Evolutionary conservation across 2,888 invertebrate species (phyloP), one percentile per base, ranked within the genome.

Genomic region (Drosophila fungiperda): DNA sequence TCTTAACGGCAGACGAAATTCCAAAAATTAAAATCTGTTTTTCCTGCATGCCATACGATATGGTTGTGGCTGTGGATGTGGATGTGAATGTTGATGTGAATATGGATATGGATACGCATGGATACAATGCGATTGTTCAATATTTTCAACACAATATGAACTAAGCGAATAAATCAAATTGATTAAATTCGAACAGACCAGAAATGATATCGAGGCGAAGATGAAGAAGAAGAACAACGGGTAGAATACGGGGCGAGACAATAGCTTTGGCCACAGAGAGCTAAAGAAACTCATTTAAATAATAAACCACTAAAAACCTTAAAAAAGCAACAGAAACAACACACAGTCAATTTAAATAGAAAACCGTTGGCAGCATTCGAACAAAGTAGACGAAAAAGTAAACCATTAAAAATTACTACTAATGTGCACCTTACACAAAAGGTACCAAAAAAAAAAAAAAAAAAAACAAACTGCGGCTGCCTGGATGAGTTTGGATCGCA

Each of bases 391-490:
- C 85, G 76, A 80, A 87, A 90, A 89, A 91, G 91, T 87, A 90
- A 90, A 80, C 89, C 92, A 92, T 92, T 91, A 92, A 91, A 92
- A 91, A 91, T 92, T 90, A 92, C 86, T 90, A 87, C 91, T 91
- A 92, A 92, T 92, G 90, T 92, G 90, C 92, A 91, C 90, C 91
- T 91, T 90, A 90, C 87, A 90, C 83, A 83, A 79, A 74, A 69
- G 72, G 63, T 60, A 65, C 48, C 55, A 35, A 49, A 40, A 38
- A 38, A 26, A 36, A 52, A 53, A 23, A 33, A 12, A 7, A 29
- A 8, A 17, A 33, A 20, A 15, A 52, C 67, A 11, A 55, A 32
- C 40, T 35, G 52, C n/a, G 48, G 48, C 33, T 42, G 50, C 45
- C 32, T 40, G 38, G 71, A 67, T 50, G 35, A 59, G 50, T 52